These are phyloP conservation scores for Ancistrus triradiatus DNA, from an alignment of 2,113 vertebrate genomes.

Conservation along the genomic window DNA sequence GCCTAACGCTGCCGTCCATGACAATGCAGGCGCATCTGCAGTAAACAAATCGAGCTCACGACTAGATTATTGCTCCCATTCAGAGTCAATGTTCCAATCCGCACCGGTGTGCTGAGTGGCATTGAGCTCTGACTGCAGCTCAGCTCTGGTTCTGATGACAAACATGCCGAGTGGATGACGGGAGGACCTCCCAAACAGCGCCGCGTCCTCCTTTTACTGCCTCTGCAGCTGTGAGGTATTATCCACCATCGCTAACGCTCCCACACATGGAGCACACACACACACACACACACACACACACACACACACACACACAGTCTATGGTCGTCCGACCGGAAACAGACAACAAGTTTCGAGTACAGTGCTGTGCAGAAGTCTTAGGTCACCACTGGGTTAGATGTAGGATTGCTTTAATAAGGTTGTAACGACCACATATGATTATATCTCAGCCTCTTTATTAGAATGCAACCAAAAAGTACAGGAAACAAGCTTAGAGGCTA, in stretches of 20 bases:
- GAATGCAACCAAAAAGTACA: too few relatives aligned
- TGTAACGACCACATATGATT: too few relatives aligned
- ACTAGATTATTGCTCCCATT: slow-evolving; percentile 37
- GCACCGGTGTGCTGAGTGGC: slow-evolving; percentile 11
- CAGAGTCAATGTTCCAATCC: slow-evolving; percentile 27
- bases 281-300: slow-evolving; percentile 8
- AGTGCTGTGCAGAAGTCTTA: too few relatives aligned
- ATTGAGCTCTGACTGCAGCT: slow-evolving; percentile 19
- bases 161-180: slow-evolving; percentile 27
- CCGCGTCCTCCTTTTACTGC: slow-evolving; percentile 25
- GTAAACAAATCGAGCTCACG: slow-evolving; percentile 31
- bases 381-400: too few relatives aligned
- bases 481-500: too few relatives aligned
- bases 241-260: not conserved
- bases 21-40: slow-evolving; percentile 39
- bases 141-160: slow-evolving; percentile 3
- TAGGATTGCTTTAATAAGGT: too few relatives aligned
- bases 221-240: slow-evolving; percentile 3
- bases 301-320: slow-evolving; percentile 2
- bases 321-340: too few relatives aligned
- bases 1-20: slow-evolving; percentile 14
- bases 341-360: too few relatives aligned
- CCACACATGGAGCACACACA: too few relatives aligned
- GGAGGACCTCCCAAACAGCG: slow-evolving; percentile 19
- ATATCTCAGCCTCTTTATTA: too few relatives aligned